phyloP scores from a whole-genome alignment of 2,888 invertebrate species.

The Calephelis perditalis region DNA sequence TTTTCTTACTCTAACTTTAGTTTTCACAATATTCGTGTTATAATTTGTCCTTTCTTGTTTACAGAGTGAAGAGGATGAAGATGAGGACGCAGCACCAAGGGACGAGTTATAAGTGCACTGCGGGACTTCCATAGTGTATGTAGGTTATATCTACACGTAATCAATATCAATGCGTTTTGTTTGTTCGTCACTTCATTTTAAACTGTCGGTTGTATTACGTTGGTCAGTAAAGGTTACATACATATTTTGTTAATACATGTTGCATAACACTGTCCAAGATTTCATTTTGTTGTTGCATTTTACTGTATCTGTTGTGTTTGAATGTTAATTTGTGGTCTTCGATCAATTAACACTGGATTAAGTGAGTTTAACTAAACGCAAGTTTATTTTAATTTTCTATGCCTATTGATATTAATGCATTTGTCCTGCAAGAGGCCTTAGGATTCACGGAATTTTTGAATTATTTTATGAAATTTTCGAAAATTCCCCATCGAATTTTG shows the following conservation, averaged over 20 bases:
- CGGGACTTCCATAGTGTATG: slow-evolving; percentile 68
- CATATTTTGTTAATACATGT: slow-evolving; percentile 14
- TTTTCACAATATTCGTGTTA: too few relatives aligned
- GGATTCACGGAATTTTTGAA: too few relatives aligned
- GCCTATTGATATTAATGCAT: too few relatives aligned
- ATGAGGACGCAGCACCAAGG: slow-evolving; percentile 84
- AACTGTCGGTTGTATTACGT: slow-evolving; percentile 29
- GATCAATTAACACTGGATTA: slow-evolving; percentile 5
- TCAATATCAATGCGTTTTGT: slow-evolving; percentile 53
- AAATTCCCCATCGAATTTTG: too few relatives aligned
- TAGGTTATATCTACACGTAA: slow-evolving; percentile 48
- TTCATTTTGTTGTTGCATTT: background rate
- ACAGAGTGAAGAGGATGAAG: slow-evolving; percentile 81
- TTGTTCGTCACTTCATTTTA: slow-evolving; percentile 51
- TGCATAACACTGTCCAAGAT: too few relatives aligned
- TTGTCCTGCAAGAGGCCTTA: too few relatives aligned
- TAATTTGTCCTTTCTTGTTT: slow-evolving; percentile 21
- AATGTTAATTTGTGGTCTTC: background rate
- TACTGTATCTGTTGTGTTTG: background rate
- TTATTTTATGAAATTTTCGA: too few relatives aligned
- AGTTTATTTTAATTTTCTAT: too few relatives aligned
- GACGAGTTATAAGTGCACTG: slow-evolving; percentile 85
- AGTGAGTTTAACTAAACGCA: too few relatives aligned
- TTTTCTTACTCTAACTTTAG: slow-evolving; percentile 13
- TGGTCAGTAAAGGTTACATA: slow-evolving; percentile 25